A percentile compares a stretch with the other conserved stretches of the same genome.
Evolutionary conservation across 2,797 vertebrate genomes (phyloP).

Genomic region (Acropternis orthonyx): DNA sequence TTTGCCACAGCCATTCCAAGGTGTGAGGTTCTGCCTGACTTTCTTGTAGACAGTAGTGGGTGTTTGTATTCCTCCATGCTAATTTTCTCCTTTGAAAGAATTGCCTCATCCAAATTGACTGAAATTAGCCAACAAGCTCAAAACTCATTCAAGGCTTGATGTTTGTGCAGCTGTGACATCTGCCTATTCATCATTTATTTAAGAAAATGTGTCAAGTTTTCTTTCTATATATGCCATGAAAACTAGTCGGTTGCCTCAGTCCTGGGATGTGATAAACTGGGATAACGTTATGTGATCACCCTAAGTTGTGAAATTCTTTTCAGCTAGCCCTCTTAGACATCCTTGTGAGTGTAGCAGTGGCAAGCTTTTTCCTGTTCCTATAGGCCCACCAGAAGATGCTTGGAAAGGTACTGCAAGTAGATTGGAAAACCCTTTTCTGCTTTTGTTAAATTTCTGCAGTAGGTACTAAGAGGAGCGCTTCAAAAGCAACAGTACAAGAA

Average conservation of each 20-base stretch:
- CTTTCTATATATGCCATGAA: background rate
- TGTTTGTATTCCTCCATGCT: background rate
- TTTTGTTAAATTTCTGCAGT: conserved; percentile 22
- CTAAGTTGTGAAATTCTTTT: background rate
- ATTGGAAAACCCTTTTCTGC: background rate
- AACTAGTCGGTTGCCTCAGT: background rate
- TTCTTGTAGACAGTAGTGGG: background rate
- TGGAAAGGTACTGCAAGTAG: background rate
- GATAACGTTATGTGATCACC: background rate
- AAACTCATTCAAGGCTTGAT: background rate
- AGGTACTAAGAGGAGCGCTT: conserved; percentile 67
- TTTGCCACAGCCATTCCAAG: background rate
- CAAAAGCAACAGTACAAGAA: conserved; percentile 56
- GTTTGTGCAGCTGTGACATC: background rate
- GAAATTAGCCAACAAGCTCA: background rate
- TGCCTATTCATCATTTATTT: background rate
- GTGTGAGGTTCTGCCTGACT: background rate
- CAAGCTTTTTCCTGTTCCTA: background rate
- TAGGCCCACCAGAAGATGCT: background rate
- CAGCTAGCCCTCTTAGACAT: background rate
- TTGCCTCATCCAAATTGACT: background rate
- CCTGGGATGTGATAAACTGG: background rate
- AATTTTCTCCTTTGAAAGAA: background rate
- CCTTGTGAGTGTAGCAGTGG: background rate
- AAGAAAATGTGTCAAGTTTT: background rate